Base-by-base conservation (phyloP, 2,113 vertebrate species). In the Perca schrenkii region DNA sequence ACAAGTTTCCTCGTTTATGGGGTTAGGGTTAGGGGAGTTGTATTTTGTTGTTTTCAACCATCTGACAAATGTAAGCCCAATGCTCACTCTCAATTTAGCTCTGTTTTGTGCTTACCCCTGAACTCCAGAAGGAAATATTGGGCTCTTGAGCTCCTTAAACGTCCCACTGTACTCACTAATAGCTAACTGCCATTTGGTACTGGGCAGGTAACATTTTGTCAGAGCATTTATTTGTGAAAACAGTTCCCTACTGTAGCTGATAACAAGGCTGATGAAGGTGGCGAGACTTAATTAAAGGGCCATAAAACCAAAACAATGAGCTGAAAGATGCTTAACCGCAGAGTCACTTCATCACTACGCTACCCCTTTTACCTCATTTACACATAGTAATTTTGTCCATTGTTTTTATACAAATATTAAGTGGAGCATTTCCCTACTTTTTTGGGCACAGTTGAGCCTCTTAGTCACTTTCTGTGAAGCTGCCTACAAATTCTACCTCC, bases 71-170 rank as follows among this genome's bases (percentile, higher is more conserved):
- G 8, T 62, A 36, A 34, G 17, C 34, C 8, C 14, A 58, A 16
- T 8, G 28, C 14, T 62, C 60, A 36, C 8, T 36, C 31, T 21
- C 8, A 31, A 21, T 62, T 62, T 11, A 6, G 17, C 17, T 31
- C 16, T 67, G 5, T 46, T 47, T 73, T 73, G 40, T 60, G 22
- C 21, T 47, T 7, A 49, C 11, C 25, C 21, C 40, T 49, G 7
- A 19, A 46, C 54, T 46, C 54, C 36, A 46, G 34, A 28, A 43
- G 36, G 34, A 71, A 69, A 69, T 69, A 43, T n/a, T 63, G 40
- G 19, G 19, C 47, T 19, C 12, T 50, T 7, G 25, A 36, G 50
- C 21, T 46, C n/a, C 54, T 19, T 17, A 40, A 21, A 25, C n/a
- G 11, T 22, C 36, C 15, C 36, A 28, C 15, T 57, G 14, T 54